phyloP scores from a whole-genome alignment of 2,113 vertebrate genomes.

The Brachirus orientalis region DNA sequence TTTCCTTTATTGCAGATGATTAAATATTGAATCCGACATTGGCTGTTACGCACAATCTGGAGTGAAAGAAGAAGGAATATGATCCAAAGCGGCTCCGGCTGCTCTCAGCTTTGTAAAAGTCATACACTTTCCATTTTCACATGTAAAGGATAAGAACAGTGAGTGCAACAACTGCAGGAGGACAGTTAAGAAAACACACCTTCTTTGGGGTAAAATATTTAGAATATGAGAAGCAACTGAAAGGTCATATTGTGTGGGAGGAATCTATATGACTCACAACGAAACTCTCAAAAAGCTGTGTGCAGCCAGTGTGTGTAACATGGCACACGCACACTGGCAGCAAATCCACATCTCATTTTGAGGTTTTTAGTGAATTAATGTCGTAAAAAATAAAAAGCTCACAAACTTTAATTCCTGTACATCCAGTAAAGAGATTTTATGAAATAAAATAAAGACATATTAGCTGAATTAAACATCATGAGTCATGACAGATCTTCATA shows the following conservation, averaged over 20 bases:
- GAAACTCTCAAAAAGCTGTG: slow-evolving; percentile 36
- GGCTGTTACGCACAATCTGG: too few relatives aligned
- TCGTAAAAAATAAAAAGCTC: too few relatives aligned
- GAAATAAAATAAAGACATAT: too few relatives aligned
- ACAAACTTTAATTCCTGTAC: too few relatives aligned
- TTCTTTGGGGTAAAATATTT: slow-evolving; percentile 55
- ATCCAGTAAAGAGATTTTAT: too few relatives aligned
- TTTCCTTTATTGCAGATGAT: neutral
- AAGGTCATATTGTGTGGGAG: slow-evolving; percentile 76
- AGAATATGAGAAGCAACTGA: slow-evolving; percentile 62
- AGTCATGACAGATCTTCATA: neutral
- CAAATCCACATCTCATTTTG: too few relatives aligned
- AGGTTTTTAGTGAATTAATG: too few relatives aligned
- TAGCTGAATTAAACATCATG: neutral
- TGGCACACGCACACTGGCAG: too few relatives aligned
- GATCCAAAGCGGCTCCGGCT: too few relatives aligned
- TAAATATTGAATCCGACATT: too few relatives aligned
- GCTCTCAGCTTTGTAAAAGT: neutral
- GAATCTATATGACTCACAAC: slow-evolving; percentile 71
- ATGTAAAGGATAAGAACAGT: neutral
- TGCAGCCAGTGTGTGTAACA: slow-evolving; percentile 33
- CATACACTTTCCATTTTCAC: neutral
- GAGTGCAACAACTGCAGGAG: neutral
- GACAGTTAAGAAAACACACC: neutral
- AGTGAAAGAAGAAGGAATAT: neutral